Conservation (phyloP, 2,888 invertebrate genomes). For the Drosophila mayaguana region DNA sequence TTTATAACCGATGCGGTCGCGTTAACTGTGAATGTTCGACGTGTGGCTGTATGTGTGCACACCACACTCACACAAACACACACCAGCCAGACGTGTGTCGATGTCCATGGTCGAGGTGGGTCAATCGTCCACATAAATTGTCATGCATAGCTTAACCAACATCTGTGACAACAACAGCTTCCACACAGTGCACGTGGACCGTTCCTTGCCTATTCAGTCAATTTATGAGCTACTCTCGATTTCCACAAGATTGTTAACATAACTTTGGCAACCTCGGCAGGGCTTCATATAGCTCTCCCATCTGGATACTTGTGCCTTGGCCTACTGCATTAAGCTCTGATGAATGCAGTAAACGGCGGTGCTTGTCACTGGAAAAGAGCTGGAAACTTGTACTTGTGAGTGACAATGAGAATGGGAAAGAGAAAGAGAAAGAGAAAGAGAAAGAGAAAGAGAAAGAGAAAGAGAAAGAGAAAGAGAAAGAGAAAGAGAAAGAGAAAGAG, state of each 20-base stretch:
- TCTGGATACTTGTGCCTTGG: background rate
- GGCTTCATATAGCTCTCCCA: background rate
- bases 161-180: constrained; percentile 16
- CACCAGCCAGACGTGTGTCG: background rate
- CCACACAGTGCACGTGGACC: background rate
- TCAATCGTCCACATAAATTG: constrained; percentile 35
- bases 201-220: background rate
- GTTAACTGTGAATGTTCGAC: constrained; percentile 16
- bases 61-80: too few relatives aligned
- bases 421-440: background rate
- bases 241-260: background rate
- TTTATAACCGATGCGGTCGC: constrained; percentile 18
- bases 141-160: constrained; percentile 10
- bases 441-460: background rate
- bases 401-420: background rate
- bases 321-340: background rate
- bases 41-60: background rate
- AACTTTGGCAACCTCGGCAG: background rate
- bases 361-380: background rate
- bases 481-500: background rate
- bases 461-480: background rate
- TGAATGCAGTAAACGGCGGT: background rate
- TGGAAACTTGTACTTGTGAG: too few relatives aligned
- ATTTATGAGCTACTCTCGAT: constrained; percentile 5
- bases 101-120: constrained; percentile 7